Evolutionary conservation across 2,888 invertebrate genomes (phyloP).

Genomic region (Antitype chi): DNA sequence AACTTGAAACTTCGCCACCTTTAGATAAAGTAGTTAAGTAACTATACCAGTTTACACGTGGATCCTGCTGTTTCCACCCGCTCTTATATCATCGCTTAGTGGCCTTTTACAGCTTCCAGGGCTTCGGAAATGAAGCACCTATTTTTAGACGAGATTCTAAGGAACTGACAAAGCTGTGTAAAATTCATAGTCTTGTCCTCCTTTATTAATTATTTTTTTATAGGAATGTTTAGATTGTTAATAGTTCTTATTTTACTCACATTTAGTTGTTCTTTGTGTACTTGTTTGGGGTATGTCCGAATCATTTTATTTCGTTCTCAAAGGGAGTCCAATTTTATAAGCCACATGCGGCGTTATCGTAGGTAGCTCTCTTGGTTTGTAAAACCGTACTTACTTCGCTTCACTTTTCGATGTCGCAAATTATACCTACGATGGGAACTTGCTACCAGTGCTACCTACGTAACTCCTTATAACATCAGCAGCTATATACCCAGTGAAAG

Average conservation of each 20-base stretch:
- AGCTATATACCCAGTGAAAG: no score
- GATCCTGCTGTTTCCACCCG: slow-evolving; percentile 1
- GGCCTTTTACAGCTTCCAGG: neutral
- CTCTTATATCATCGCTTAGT: slow-evolving; percentile 18
- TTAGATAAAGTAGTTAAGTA: slow-evolving; percentile 9
- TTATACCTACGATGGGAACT: no score
- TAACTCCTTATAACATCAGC: no score
- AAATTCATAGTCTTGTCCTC: neutral
- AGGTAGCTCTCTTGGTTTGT: no score
- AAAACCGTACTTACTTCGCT: no score
- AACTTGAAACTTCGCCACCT: slow-evolving; percentile 16
- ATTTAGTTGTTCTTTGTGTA: no score
- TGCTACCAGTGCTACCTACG: no score
- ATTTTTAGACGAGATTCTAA: neutral
- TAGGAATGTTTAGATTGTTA: no score
- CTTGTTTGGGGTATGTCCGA: neutral
- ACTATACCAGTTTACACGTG: slow-evolving; percentile 23
- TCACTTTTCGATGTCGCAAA: no score
- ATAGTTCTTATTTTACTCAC: neutral
- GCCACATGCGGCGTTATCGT: no score
- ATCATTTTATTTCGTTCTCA: neutral
- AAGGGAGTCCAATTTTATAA: no score
- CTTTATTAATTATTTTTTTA: neutral
- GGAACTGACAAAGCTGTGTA: neutral
- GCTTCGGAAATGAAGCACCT: neutral